phyloP scores from a whole-genome alignment of 2,113 vertebrate genomes.

The Paramisgurnus dabryanus region DNA sequence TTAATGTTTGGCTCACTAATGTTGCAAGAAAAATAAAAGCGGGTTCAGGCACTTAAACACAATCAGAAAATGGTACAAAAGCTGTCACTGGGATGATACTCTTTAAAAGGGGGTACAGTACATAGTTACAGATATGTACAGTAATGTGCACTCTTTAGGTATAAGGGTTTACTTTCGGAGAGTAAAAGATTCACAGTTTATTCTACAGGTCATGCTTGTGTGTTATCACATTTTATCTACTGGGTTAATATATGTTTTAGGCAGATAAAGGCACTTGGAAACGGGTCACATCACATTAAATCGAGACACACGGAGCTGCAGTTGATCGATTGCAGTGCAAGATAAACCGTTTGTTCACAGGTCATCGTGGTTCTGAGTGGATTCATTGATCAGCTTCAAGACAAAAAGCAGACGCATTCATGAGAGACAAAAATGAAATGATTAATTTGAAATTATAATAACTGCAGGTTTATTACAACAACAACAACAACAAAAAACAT shows the following conservation, averaged over 20 bases:
- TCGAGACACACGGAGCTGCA: constrained; percentile 5
- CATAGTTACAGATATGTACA: too few species aligned
- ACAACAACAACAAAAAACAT: too few species aligned
- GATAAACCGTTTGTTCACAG: constrained; percentile 21
- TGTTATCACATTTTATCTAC: neutral
- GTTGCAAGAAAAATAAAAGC: neutral
- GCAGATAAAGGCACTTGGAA: constrained; percentile 25
- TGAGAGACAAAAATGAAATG: neutral
- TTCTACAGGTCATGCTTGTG: neutral
- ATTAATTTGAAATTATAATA: neutral
- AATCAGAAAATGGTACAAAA: too few species aligned
- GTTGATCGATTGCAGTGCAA: constrained; percentile 22
- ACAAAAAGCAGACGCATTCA: neutral
- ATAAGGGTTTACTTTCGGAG: too few species aligned
- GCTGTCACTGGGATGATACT: too few species aligned
- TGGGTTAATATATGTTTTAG: neutral
- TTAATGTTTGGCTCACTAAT: neutral
- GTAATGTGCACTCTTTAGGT: too few species aligned
- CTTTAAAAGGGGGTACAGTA: too few species aligned
- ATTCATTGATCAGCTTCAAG: constrained; percentile 73
- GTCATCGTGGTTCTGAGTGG: constrained; percentile 72
- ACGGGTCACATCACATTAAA: neutral
- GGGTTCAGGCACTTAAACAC: neutral
- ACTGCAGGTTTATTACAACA: neutral
- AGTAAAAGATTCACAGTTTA: neutral